Conservation (phyloP, 2,113 vertebrate species). For the Sakesphorus luctuosus region DNA sequence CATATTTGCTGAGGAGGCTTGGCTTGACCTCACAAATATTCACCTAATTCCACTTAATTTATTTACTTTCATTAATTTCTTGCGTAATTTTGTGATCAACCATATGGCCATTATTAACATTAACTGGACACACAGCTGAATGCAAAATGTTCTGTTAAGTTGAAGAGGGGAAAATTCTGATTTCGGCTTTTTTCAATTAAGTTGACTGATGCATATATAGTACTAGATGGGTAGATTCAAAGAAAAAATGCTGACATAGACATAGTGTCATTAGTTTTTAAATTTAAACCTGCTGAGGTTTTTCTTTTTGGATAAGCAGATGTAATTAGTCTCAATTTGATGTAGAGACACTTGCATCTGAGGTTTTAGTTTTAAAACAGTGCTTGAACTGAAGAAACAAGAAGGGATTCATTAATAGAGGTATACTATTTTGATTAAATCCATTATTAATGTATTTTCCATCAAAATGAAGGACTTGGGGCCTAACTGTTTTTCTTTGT, state of each 20-base stretch:
- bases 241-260: neutral
- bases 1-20: conserved; percentile 51
- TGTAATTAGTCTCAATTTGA: neutral
- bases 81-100: conserved; percentile 46
- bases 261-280: neutral
- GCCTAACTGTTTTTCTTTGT: neutral
- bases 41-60: conserved; percentile 69
- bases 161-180: conserved; percentile 13
- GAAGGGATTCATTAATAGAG: neutral
- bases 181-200: conserved; percentile 48
- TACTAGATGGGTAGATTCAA: neutral
- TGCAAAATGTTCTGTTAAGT: conserved; percentile 14
- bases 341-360: neutral
- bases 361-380: neutral
- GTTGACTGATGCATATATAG: neutral
- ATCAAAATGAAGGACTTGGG: neutral
- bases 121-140: conserved; percentile 57
- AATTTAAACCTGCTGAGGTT: neutral
- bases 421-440: neutral
- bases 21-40: conserved; percentile 60
- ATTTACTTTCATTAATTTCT: conserved; percentile 70
- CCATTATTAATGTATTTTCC: neutral
- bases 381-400: neutral
- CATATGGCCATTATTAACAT: conserved; percentile 36
- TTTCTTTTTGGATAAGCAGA: neutral